Evolutionary conservation across 2,113 vertebrate genomes (phyloP).

Genomic region (Entomyzon cyanotis): DNA sequence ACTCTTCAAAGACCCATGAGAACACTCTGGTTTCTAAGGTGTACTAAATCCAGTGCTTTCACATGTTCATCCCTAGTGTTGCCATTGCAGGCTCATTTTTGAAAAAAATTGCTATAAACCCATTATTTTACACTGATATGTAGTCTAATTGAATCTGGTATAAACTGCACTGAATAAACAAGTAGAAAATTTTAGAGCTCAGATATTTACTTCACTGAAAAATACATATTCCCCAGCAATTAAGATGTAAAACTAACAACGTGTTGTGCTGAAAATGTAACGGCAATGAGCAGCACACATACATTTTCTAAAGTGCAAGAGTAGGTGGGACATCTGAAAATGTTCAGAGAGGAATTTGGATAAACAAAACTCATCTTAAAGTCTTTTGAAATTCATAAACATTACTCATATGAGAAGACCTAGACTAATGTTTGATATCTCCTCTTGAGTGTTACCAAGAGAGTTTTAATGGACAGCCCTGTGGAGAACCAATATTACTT

Average conservation of each 20-base stretch:
- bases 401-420: background rate
- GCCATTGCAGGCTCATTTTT: background rate
- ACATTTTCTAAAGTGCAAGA: background rate
- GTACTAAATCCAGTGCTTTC: background rate
- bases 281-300: background rate
- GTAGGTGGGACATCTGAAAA: background rate
- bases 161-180: background rate
- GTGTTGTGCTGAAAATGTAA: background rate
- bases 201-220: background rate
- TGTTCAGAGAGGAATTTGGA: background rate
- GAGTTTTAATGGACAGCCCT: background rate
- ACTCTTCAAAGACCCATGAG: background rate
- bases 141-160: background rate
- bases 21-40: background rate
- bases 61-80: background rate
- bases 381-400: background rate
- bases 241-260: background rate
- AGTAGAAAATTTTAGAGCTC: background rate
- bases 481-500: background rate
- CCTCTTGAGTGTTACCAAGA: background rate
- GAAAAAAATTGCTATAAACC: background rate
- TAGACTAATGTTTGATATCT: background rate
- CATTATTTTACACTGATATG: background rate
- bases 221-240: background rate
- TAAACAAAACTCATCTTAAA: background rate